Conservation (phyloP, 2,113 vertebrate genomes). For the Ceratotherium simum region DNA sequence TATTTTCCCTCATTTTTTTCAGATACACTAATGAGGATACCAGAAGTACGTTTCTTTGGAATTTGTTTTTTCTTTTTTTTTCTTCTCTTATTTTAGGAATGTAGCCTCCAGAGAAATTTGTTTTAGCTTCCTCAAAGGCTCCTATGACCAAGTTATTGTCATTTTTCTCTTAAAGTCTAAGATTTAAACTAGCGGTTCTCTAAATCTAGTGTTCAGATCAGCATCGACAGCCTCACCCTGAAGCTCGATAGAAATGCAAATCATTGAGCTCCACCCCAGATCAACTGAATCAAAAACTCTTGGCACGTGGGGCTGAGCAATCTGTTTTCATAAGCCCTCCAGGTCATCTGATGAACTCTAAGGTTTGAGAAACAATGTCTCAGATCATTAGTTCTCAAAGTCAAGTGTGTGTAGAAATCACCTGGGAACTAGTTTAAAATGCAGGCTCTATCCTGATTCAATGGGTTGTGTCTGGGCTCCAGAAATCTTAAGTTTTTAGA, state of each 20-base stretch:
- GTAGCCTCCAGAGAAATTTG: background rate
- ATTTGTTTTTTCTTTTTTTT: background rate
- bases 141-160: background rate
- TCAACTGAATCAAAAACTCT: background rate
- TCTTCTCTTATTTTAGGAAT: background rate
- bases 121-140: background rate
- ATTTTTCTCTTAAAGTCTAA: no score
- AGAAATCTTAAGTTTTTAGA: background rate
- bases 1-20: background rate
- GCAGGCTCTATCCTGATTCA: background rate
- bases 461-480: no score
- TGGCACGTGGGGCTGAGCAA: background rate
- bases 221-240: background rate
- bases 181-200: background rate
- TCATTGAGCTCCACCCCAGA: background rate
- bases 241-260: background rate
- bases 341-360: background rate
- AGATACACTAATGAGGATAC: background rate
- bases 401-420: no score
- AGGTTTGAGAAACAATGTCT: background rate
- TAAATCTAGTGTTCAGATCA: no score
- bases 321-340: background rate
- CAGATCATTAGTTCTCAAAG: background rate
- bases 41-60: background rate
- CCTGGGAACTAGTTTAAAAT: background rate